phyloP scores from a whole-genome alignment of 2,888 invertebrate species.

The Sarcophaga variegata region DNA sequence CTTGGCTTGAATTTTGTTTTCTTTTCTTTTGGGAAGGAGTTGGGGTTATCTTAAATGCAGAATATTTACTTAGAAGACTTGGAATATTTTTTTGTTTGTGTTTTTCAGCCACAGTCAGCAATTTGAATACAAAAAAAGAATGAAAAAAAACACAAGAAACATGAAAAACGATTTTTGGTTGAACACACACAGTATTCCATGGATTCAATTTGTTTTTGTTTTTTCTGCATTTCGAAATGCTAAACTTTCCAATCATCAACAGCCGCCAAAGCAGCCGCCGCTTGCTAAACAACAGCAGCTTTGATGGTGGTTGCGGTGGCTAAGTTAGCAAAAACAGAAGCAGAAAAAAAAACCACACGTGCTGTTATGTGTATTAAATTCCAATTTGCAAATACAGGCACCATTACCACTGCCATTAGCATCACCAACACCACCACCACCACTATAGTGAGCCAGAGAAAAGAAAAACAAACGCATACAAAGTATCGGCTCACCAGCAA shows the following conservation, averaged over 20 bases:
- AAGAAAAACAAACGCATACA: background rate
- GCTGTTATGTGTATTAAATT: conserved; percentile 63
- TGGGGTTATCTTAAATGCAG: background rate
- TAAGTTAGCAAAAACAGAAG: conserved; percentile 27
- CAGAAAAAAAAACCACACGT: conserved; percentile 54
- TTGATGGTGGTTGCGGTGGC: background rate
- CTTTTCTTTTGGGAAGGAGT: background rate
- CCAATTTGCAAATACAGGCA: conserved; percentile 54
- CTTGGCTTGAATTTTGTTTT: conserved; percentile 7
- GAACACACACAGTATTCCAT: background rate
- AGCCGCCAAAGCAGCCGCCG: conserved; percentile 1
- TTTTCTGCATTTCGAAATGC: conserved; percentile 20
- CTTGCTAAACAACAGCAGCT: background rate
- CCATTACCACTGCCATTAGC: conserved; percentile 20
- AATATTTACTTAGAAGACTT: conserved; percentile 7
- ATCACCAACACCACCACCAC: background rate
- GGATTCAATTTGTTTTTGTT: background rate
- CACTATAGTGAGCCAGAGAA: background rate
- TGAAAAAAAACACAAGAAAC: background rate
- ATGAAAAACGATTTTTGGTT: conserved; percentile 51
- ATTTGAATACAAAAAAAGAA: conserved; percentile 49
- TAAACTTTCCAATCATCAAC: conserved; percentile 54
- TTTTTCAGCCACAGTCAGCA: conserved; percentile 20
- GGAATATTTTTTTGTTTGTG: conserved; percentile 2
- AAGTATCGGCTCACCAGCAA: background rate